Evolutionary conservation across 2,113 vertebrate species (phyloP).

Genomic region (Pachycephala philippinensis): DNA sequence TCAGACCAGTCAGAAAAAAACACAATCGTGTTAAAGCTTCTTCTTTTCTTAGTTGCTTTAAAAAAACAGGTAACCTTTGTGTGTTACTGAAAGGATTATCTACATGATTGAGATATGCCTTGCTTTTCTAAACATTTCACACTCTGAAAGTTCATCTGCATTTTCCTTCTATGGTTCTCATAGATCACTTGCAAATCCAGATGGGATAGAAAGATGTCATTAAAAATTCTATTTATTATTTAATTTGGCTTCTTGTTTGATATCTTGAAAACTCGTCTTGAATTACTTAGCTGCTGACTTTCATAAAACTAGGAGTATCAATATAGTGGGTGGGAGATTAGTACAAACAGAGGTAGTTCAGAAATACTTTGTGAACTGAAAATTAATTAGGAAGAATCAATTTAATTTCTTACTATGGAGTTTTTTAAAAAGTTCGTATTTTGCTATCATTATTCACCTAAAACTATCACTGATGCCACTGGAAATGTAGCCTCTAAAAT

Average conservation of each 20-base stretch:
- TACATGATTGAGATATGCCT: background rate
- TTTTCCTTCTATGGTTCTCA: background rate
- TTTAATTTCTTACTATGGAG: slow-evolving; percentile 18
- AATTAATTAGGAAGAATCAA: slow-evolving; percentile 39
- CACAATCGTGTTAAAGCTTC: background rate
- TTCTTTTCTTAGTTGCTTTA: background rate
- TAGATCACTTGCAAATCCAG: background rate
- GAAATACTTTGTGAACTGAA: slow-evolving; percentile 23
- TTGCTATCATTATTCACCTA: background rate
- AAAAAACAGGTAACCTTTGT: background rate
- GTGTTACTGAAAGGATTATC: background rate
- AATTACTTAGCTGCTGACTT: slow-evolving; percentile 23
- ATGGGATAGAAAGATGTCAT: background rate
- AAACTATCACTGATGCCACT: background rate
- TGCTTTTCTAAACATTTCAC: background rate
- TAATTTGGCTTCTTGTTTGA: background rate
- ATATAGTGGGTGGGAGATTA: background rate
- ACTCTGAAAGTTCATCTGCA: background rate
- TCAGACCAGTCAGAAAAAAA: background rate
- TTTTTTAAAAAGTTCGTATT: background rate
- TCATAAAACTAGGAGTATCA: background rate
- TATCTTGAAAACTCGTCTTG: background rate
- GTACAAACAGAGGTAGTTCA: slow-evolving; percentile 24
- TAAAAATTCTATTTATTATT: background rate
- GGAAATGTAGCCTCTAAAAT: background rate